Evolutionary conservation across 1,140 invertebrate species (phyloP), one percentile per base, ranked within the genome.

Genomic region (Helicoverpa zea): DNA sequence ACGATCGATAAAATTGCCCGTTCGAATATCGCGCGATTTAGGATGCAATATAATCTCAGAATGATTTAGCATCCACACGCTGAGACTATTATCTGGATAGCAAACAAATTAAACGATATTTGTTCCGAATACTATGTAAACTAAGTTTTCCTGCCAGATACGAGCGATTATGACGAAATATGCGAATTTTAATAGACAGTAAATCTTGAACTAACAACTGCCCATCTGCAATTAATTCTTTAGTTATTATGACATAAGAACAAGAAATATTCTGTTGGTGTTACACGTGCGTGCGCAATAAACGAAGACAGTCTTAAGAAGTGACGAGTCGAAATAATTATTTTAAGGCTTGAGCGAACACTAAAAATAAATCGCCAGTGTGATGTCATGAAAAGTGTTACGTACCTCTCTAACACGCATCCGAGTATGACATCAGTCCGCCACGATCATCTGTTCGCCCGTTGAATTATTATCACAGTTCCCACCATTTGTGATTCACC

Each of bases 341-440:
- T 90, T 89, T 90, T 86, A 88, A 90, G 88, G 88, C 81, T 88
- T 83, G 87, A 90, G 88, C 89, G 85, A 90, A 86, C 88, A 89
- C 90, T 88, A 90, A 91, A 92, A 91, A 93, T 93, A 93, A 58
- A 90, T 88, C 87, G 86, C 78, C 83, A 81, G 85, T 92, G 90
- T 93, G 92, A 93, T 92, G 92, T 93, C 91, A 93, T 92, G 86
- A 91, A 91, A 87, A 88, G 89, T 89, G 88, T 88, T 91, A 91
- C 90, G 90, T 91, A 90, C 83, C 80, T 84, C 81, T 87, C 81
- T 66, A 77, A 91, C 86, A 91, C 87, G 89, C 89, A 86, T 85
- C 83, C 80, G 86, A 85, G 82, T 90, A 92, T 94, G 92, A 94
- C 92, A 94, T 94, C 92, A 94, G 91, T 90, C 84, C 80, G 84